Evolutionary conservation across 2,113 vertebrate genomes (phyloP), one percentile per base, ranked within the genome.

Genomic region (Pelusios castaneus): DNA sequence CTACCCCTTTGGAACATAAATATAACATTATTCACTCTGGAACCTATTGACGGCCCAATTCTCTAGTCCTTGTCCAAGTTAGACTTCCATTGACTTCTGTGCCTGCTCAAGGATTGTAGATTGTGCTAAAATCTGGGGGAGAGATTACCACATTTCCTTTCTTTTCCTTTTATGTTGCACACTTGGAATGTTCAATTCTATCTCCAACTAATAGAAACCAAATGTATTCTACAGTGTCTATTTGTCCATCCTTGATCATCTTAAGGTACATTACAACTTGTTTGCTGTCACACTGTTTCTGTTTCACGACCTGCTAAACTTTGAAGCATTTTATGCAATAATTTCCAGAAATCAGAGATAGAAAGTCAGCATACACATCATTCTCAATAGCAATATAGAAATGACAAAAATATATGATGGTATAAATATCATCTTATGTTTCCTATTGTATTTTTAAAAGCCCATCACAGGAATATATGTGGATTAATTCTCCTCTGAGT

Each of bases 101-200:
- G 2, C 1, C 3, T 25, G 31, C 22, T 12, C 43, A 58, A 1
- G 45, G 22, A 45, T 25, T 5, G 73, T 11, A 45, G 11, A 16
- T 29, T 79, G 17, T 2, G 11, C 31, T 13, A 1, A 52, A 63
- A 16, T 1, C 41, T 67, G 6, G 3, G 45, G 25, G 27, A 80
- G 1, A 24, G 27, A 21, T 29, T 60, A 14, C 21, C 17, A 31
- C 16, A 70, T 38, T 70, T 21, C 2, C 0, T 1, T 9, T 19
- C 10, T 60, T 22, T 19, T 29, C n/a, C 47, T 41, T 38, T 6
- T 16, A 52, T 1, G 0, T 47, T 55, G 24, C n/a, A 56, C 3
- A 0, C 43, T 78, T 58, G 13, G 60, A 88, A 10, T 1, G 5
- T 2, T 54, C 47, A 8, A 2, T 51, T 63, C 1, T 0, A 9